phyloP scores from a whole-genome alignment of 2,888 invertebrate species.

The Cryptus armator region DNA sequence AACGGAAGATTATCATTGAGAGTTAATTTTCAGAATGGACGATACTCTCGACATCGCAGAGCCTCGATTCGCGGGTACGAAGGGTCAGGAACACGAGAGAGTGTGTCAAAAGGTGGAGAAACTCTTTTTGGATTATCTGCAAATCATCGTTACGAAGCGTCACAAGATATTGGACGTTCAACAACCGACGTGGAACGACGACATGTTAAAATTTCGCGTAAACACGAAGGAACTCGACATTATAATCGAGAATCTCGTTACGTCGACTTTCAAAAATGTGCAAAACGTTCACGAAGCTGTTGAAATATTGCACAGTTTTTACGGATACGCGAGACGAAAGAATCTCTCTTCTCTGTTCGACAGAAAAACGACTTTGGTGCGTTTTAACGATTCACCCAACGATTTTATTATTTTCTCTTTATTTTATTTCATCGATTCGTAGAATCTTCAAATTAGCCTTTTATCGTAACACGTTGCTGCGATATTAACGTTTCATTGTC shows the following conservation, averaged over 20 bases:
- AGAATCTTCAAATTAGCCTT: too few species aligned
- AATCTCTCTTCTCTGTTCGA: slow-evolving; percentile 90
- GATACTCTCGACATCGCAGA: slow-evolving; percentile 90
- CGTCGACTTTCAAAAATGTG: slow-evolving; percentile 91
- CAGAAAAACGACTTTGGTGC: slow-evolving; percentile 88
- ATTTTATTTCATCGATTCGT: not conserved
- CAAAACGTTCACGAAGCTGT: slow-evolving; percentile 94
- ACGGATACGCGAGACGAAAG: slow-evolving; percentile 92
- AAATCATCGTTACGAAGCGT: slow-evolving; percentile 87
- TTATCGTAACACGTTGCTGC: too few species aligned
- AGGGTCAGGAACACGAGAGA: slow-evolving; percentile 89
- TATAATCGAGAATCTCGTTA: slow-evolving; percentile 93
- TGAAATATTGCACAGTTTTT: slow-evolving; percentile 91
- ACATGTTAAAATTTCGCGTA: slow-evolving; percentile 88
- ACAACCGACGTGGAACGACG: slow-evolving; percentile 93
- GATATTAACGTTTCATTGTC: too few species aligned
- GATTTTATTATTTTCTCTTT: not conserved
- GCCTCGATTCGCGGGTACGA: slow-evolving; percentile 92
- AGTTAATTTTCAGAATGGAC: slow-evolving; percentile 86
- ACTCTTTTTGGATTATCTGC: slow-evolving; percentile 90
- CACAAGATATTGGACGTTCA: slow-evolving; percentile 92
- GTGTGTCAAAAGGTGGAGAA: slow-evolving; percentile 91
- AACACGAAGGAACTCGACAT: slow-evolving; percentile 89
- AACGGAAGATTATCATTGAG: too few species aligned
- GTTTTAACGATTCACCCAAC: slow-evolving; percentile 41